Base-by-base conservation (phyloP, 1,140 invertebrate genomes). In the Caenorhabditis brenneri region DNA sequence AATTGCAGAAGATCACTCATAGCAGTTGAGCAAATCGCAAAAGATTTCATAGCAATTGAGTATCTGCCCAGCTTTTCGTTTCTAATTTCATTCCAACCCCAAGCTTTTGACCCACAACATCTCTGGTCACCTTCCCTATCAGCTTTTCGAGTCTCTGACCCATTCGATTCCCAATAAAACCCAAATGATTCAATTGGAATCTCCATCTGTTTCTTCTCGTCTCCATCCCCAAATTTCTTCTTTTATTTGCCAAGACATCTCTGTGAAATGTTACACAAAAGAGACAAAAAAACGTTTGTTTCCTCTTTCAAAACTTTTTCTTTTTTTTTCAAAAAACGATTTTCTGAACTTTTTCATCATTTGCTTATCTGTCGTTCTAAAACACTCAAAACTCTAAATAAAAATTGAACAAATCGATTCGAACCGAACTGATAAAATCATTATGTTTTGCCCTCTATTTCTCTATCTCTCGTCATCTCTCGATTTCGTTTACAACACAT, bases 211-310 rank as follows among this genome's bases (percentile, higher is more conserved):
- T 65, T 65, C 29, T 65, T 36, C 15, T 27, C 24, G 12, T 10
- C 24, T 12, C 39, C 39, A 42, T 42, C 39, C 39, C 39, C 39
- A 6, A 42, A 6, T 42, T 19, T 65, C 58, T 55, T 12, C 58
- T n/a, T 33, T 7, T 65, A 19, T 65, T 65, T 36, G 31, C 58
- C 58, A 33, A 65, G 29, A 65, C 9, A 33, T 65, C 31, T 65
- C 31, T 65, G 15, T 58, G 12, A 65, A 65, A 33, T 65, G 58
- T 65, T 65, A 65, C 58, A 65, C 58, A 65, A 65, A 65, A 33
- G 19, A 58, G 9, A 58, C 24, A 29, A 27, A 58, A 58, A 27
- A 27, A 27, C 58, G 9, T 51, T 19, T 51, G 48, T 51, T 51
- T 27, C 53, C 53, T 6, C 29, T 19, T 27, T 24, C 27, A 6